phyloP scores from a whole-genome alignment of 2,888 invertebrate species.

The Drosophila helvetica region DNA sequence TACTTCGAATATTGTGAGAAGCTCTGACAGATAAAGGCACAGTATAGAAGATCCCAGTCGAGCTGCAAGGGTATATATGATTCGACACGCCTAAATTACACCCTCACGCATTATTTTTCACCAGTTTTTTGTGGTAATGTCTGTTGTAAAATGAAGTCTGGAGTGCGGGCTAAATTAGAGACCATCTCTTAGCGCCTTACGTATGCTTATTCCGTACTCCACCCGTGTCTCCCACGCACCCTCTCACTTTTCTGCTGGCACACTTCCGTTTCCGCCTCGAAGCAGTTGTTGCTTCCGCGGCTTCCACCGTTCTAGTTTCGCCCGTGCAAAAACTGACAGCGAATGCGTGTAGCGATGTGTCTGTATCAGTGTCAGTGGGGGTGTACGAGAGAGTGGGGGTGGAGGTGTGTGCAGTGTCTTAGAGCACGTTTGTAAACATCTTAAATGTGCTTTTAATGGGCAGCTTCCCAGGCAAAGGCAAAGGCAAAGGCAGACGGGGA shows the following conservation, averaged over 20 bases:
- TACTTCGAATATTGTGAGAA: no score
- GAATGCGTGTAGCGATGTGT: constrained; percentile 29
- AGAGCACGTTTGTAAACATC: constrained; percentile 77
- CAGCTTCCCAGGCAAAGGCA: constrained; percentile 52
- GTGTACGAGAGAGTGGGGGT: constrained; percentile 4
- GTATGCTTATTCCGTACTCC: constrained; percentile 7
- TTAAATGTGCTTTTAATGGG: constrained; percentile 79
- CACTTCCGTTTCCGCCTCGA: constrained; percentile 64
- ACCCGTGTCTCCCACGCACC: constrained; percentile 8
- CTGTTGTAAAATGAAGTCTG: constrained; percentile 54
- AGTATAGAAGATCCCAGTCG: no score
- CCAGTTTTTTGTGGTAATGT: constrained; percentile 51
- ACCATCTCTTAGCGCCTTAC: constrained; percentile 3
- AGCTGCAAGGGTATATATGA: neutral
- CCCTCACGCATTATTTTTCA: no score
- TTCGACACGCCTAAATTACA: neutral
- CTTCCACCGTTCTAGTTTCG: constrained; percentile 50
- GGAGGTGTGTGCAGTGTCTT: constrained; percentile 51
- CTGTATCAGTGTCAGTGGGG: constrained; percentile 13
- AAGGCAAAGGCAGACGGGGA: constrained; percentile 17
- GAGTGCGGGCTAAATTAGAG: constrained; percentile 40
- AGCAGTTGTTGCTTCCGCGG: constrained; percentile 46
- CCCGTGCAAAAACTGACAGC: constrained; percentile 50
- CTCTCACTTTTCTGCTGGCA: constrained; percentile 20
- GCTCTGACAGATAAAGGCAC: no score